Base-by-base conservation (phyloP, 2,888 invertebrate species). In the Formica aserva region DNA sequence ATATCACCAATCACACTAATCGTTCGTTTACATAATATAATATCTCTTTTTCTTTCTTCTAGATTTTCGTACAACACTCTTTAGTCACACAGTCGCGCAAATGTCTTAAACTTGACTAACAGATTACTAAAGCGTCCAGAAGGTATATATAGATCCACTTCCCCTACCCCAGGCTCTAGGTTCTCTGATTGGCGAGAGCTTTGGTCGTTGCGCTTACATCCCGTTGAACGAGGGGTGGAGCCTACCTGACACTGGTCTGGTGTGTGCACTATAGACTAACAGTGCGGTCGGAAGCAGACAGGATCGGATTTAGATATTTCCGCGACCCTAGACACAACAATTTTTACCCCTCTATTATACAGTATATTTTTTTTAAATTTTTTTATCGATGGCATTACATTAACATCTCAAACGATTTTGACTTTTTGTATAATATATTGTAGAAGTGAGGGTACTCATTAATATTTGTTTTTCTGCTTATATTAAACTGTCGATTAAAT, bases 171-270 rank as follows among this genome's bases (percentile, higher is more conserved):
- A 22, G n/a, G 1, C 6, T 63, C 35, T n/a, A 18, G 1, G 35
- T 8, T 3, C 35, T 63, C 63, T 11, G 35, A 63, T 63, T 63
- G 63, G 63, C 35, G 35, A 63, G n/a, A 63, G n/a, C 32, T n/a
- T 13, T 11, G 57, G n/a, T 57, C n/a, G 55, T 55, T 52, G 8
- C n/a, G 52, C 52, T 57, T 22, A 57, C 22, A 57, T 57, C 22
- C 57, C 57, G n/a, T 57, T 22, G 22, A 57, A 13, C 22, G 57
- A 57, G 57, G 57, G 57, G 57, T 57, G 57, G 57, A 57, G 57
- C 57, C 57, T 57, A 22, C 11, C n/a, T 57, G 55, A 55, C 11
- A 55, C 55, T 55, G 22, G 13, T 57, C 13, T 57, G 55, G 9
- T 55, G 57, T 57, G 52, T 57, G 57, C 22, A 57, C 22, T 22